Conservation (phyloP, 2,113 vertebrate species). For the Hippoglossus stenolepis region DNA sequence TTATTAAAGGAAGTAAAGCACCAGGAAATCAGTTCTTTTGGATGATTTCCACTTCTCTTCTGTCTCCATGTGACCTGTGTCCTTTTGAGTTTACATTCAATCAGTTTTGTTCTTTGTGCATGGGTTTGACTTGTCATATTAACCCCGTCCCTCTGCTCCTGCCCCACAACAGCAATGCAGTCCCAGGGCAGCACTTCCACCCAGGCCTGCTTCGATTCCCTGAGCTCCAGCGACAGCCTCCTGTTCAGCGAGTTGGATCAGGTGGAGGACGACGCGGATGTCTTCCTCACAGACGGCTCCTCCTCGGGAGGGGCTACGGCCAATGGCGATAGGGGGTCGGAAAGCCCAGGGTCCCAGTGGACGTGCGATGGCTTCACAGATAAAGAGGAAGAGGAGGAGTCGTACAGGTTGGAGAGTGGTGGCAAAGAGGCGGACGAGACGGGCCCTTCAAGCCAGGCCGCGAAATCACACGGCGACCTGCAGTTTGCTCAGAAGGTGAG, state of each 20-base stretch:
- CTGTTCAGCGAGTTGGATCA: constrained; percentile 81
- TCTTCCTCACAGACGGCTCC: constrained; percentile 81
- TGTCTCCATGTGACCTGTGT: background rate
- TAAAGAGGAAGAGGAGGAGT: constrained; percentile 67
- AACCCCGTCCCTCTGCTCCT: constrained; percentile 11
- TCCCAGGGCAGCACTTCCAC: constrained; percentile 82
- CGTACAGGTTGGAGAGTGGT: constrained; percentile 25
- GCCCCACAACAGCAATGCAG: constrained; percentile 77
- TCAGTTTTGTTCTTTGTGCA: constrained; percentile 1
- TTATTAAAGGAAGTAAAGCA: constrained; percentile 23
- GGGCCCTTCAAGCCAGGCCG: background rate
- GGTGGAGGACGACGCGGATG: constrained; percentile 79
- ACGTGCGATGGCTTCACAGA: constrained; percentile 61
- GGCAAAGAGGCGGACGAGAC: constrained; percentile 20
- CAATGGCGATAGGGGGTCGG: constrained; percentile 13
- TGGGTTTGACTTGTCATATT: background rate
- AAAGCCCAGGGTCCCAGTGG: constrained; percentile 76
- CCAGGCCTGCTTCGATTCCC: constrained; percentile 82
- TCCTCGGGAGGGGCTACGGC: constrained; percentile 39
- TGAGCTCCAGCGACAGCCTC: constrained; percentile 79
- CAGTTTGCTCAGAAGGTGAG: constrained; percentile 92
- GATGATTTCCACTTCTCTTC: background rate
- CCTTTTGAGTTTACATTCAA: constrained; percentile 5
- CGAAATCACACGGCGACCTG: constrained; percentile 83
- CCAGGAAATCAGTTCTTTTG: constrained; percentile 4